Percentiles rank a stretch among this genome's conserved stretches.
Evolutionary conservation across 30 jellyfish, hydroid and myxozoan genomes (phyloP).

Genomic region (Morbakka virulenta): DNA sequence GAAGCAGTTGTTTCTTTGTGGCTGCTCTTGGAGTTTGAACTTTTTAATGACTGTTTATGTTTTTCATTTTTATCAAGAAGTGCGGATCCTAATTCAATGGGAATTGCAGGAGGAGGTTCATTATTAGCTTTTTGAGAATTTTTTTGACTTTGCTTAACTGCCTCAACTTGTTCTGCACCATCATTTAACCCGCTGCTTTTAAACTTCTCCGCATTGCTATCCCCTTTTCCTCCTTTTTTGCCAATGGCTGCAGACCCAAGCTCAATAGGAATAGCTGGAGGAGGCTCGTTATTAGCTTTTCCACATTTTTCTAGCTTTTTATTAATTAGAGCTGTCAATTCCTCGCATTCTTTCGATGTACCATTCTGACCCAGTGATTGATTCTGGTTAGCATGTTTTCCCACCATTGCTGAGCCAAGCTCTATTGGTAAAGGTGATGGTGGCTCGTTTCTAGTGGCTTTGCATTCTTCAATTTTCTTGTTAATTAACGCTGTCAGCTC

Average conservation of each 20-base stretch:
- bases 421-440: constrained; percentile 36
- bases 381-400: background rate
- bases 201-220: background rate
- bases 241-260: constrained; percentile 17
- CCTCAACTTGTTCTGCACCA: background rate
- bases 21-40: too few species aligned
- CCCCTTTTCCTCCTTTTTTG: background rate
- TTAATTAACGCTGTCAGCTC: background rate
- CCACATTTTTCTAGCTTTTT: background rate
- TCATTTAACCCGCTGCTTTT: background rate
- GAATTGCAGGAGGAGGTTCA: constrained; percentile 26
- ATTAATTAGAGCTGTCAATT: background rate
- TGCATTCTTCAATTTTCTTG: background rate
- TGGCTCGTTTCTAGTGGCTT: background rate
- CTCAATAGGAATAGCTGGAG: constrained; percentile 49
- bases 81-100: constrained; percentile 37
- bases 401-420: constrained; percentile 21
- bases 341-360: background rate
- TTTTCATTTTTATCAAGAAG: background rate
- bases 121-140: background rate
- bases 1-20: background rate
- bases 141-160: background rate
- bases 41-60: too few species aligned
- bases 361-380: background rate
- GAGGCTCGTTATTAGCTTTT: background rate